Evolutionary conservation across 1,140 invertebrate genomes (phyloP), one percentile per base, ranked within the genome.

Genomic region (Trachymyrmex cornetzi): DNA sequence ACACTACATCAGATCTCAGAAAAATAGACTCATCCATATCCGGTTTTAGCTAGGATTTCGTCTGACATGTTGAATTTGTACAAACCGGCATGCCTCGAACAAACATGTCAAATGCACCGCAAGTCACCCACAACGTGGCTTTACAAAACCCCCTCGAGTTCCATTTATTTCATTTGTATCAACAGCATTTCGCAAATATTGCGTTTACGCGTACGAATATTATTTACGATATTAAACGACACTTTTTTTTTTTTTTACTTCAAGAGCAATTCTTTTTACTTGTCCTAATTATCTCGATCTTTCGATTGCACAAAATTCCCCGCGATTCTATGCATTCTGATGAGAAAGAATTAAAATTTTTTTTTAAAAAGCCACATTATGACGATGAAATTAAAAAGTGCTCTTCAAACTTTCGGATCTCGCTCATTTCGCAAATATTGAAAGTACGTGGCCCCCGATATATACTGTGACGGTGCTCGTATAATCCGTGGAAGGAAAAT

Each of bases 41-140:
- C 57, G 34, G 34, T n/a, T 27, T 22, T 77, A 57, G 63, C 64
- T 48, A 48, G 80, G 57, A 75, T 63, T 55, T 50, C 57, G 55
- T 57, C 22, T 82, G 80, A 82, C 67, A 82, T 27, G 53, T 72
- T 59, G 55, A 61, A 82, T 84, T 75, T 84, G 55, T 84, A 74
- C 38, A 61, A 75, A 74, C 38, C 59, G 16, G 38, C 80, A 30
- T 63, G 57, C 44, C 12, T 1, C 67, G 57, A 34, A 74, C 69
- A 34, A 63, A 34, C 27, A 61, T 50, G 38, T 75, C 22, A 71
- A 81, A 81, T 67, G 50, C 53, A 59, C 64, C 63, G 30, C 48
- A 38, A 67, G 16, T 69, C 30, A 16, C 30, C 64, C 30, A 34
- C 77, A 69, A 44, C n/a, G 48, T 67, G 63, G 63, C 30, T 9